Conservation (phyloP, 1,140 invertebrate species). For the Drosophila pseudoananassae region DNA sequence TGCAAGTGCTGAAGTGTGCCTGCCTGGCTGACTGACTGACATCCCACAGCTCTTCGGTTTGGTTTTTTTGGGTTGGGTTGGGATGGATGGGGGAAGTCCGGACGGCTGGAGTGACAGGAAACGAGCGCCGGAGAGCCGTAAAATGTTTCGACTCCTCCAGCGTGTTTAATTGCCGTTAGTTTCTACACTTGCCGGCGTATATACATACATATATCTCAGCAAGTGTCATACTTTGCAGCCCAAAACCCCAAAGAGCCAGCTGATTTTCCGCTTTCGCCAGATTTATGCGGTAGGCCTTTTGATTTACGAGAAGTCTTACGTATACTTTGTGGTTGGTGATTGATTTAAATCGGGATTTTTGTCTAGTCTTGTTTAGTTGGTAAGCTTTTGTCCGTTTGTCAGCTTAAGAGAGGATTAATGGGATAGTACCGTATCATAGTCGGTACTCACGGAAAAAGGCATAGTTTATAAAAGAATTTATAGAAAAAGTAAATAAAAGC, state of each 20-base stretch:
- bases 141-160: conserved; percentile 33
- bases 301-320: conserved; percentile 19
- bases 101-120: conserved; percentile 34
- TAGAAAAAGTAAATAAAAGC: too few species aligned
- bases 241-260: conserved; percentile 5
- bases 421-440: too few species aligned
- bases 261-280: conserved; percentile 33
- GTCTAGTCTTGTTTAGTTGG: too few species aligned
- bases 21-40: conserved; percentile 49
- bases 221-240: conserved; percentile 2
- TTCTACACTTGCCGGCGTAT: conserved; percentile 35
- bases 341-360: conserved; percentile 7
- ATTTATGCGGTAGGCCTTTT: conserved; percentile 24
- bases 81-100: background rate
- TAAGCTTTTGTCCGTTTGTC: too few species aligned
- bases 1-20: conserved; percentile 69
- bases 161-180: conserved; percentile 52
- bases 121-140: conserved; percentile 49
- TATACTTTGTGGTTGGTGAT: background rate
- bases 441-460: too few species aligned
- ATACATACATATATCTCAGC: conserved; percentile 21
- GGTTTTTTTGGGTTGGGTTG: too few species aligned
- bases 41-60: background rate
- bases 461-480: too few species aligned
- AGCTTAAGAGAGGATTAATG: background rate